Conservation (phyloP, 2,888 invertebrate species). For the Coleophora deauratella region DNA sequence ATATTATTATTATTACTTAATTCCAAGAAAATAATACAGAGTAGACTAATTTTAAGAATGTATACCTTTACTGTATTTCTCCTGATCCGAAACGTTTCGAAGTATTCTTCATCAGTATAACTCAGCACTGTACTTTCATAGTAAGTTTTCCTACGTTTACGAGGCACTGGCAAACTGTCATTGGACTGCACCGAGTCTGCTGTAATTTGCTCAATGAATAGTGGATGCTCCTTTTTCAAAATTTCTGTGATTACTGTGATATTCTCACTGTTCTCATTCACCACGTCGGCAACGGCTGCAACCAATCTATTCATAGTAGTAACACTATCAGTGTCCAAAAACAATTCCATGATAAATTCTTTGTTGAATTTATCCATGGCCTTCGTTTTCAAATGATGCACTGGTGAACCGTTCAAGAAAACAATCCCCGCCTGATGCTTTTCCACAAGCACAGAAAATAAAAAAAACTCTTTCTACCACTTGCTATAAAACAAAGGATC, state of each 20-base stretch:
- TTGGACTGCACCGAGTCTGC: conserved; percentile 1
- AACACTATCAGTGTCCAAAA: conserved; percentile 50
- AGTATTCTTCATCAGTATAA: conserved; percentile 43
- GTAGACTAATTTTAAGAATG: not conserved
- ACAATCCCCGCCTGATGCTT: too few relatives aligned
- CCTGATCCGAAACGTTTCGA: conserved; percentile 44
- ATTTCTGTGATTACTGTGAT: conserved; percentile 32
- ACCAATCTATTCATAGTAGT: conserved; percentile 45
- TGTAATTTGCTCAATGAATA: conserved; percentile 2
- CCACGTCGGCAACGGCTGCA: conserved; percentile 48
- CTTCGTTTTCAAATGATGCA: too few relatives aligned
- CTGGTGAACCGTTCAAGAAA: too few relatives aligned
- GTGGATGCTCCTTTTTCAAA: conserved; percentile 28
- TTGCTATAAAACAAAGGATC: too few relatives aligned
- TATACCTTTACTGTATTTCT: conserved; percentile 50
- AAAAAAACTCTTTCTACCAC: too few relatives aligned
- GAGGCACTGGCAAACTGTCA: not conserved
- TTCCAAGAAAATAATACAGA: too few relatives aligned
- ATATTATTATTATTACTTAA: too few relatives aligned
- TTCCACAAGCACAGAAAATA: too few relatives aligned
- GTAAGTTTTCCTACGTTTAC: conserved; percentile 24
- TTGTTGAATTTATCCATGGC: conserved; percentile 44
- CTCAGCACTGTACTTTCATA: conserved; percentile 41
- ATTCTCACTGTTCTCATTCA: conserved; percentile 52
- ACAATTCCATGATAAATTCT: conserved; percentile 52